A percentile compares a stretch with the other conserved stretches of the same genome.
phyloP scores from a whole-genome alignment of 2,797 vertebrate genomes.

The Staurois parvus region DNA sequence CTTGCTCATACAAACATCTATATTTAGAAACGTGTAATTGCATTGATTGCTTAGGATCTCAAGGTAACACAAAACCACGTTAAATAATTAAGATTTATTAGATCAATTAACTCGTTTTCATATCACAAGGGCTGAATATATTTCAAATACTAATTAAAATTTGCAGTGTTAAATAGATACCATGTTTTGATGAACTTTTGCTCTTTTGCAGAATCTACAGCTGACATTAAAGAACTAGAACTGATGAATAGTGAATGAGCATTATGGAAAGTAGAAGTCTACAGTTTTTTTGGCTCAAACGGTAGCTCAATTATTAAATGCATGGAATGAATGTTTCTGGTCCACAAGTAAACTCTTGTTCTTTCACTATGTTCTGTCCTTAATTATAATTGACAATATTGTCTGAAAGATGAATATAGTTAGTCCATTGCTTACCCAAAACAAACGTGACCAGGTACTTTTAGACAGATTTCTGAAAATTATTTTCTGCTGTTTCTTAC shows the following conservation, averaged over 20 bases:
- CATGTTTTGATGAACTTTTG: constrained; percentile 59
- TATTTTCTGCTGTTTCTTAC: background rate
- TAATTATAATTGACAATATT: constrained; percentile 31
- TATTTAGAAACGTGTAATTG: constrained; percentile 79
- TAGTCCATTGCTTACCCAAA: background rate
- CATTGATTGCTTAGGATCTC: constrained; percentile 65
- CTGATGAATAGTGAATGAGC: constrained; percentile 53
- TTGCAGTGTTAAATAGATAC: constrained; percentile 54
- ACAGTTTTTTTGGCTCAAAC: constrained; percentile 38
- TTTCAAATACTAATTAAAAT: constrained; percentile 53
- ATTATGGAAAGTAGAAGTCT: constrained; percentile 26
- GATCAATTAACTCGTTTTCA: constrained; percentile 55
- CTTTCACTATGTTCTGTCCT: background rate
- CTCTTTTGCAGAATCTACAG: constrained; percentile 35
- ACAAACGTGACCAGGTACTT: background rate
- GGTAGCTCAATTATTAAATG: constrained; percentile 41
- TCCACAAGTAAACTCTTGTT: constrained; percentile 51
- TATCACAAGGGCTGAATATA: constrained; percentile 31
- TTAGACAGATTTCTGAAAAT: background rate
- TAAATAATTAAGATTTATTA: constrained; percentile 59
- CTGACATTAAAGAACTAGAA: constrained; percentile 34
- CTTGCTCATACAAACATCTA: constrained; percentile 75
- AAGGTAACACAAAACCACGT: constrained; percentile 65
- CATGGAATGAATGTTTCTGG: constrained; percentile 33
- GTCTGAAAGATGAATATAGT: constrained; percentile 2